Evolutionary conservation across 2,113 vertebrate species (phyloP), one percentile per base, ranked within the genome.

Genomic region (Lampris incognitus): DNA sequence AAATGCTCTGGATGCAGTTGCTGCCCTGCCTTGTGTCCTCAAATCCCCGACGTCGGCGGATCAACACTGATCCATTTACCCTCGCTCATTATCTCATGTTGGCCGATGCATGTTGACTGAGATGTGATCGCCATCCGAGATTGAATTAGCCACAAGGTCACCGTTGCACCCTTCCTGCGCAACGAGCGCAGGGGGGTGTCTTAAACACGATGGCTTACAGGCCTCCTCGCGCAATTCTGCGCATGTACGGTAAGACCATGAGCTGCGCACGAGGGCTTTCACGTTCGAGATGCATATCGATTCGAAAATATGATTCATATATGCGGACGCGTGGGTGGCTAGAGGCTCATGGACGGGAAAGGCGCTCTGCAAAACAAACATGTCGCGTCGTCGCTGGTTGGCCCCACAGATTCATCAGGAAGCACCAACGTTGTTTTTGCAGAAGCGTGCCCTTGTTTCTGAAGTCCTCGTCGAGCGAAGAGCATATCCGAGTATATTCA

Each of bases 121-220:
- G 91, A 90, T 86, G 76, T 81, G 88, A 91, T 89, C 78, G 74
- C 83, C 83, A 88, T 91, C 81, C 72, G 67, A 82, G 84, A 93
- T 86, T 85, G 75, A 90, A 91, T 91, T 89, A 88, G 87, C 67
- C 13, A 58, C 87, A 89, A 91, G 84, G 90, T 91, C 87, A 84
- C 62, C 9, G 74, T 49, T 3, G 80, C 81, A 80, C 90, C 88
- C 82, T 89, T 90, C 74, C 62, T 10, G 36, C 76, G 84, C 48
- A 83, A 91, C 85, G 68, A 86, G 79, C 37, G 52, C 69, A 74
- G 74, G 68, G 11, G 9, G 64, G 67, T 64, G 64, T 69, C 81
- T 85, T 84, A 81, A 88, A 89, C 81, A 86, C 78, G 78, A 77
- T 50, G 39, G 81, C 72, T 84, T 69, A 63, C 40, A 49, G 82